A percentile compares a stretch with the other conserved stretches of the same genome.
These are phyloP conservation scores for Mystacides longicornis DNA, from an alignment of 2,888 invertebrate species.

Conservation along the genomic window DNA sequence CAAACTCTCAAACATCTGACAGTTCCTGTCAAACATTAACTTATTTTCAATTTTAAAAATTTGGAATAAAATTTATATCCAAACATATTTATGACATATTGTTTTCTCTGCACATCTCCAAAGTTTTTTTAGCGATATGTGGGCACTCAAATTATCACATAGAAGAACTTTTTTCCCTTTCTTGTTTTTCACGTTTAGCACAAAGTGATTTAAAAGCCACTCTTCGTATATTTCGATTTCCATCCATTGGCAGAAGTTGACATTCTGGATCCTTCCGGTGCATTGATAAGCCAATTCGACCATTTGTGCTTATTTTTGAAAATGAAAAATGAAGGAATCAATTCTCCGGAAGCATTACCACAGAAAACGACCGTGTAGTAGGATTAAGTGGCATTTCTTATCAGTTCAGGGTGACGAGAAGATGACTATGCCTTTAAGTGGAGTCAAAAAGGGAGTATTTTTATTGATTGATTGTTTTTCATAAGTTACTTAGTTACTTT, in stretches of 20 bases:
- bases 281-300: neutral
- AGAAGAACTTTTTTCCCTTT: neutral
- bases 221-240: neutral
- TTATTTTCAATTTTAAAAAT: too few species aligned
- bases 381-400: neutral
- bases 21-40: too few species aligned
- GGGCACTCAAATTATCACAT: too few species aligned
- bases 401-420: neutral
- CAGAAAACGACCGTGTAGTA: neutral
- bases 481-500: too few species aligned
- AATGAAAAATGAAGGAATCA: neutral
- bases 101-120: neutral
- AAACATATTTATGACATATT: neutral
- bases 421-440: too few species aligned
- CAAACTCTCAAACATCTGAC: too few species aligned
- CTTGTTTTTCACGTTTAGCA: neutral
- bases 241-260: neutral
- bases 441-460: too few species aligned
- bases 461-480: too few species aligned
- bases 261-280: neutral
- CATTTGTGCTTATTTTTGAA: neutral
- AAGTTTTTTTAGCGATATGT: neutral
- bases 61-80: neutral
- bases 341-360: neutral
- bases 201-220: neutral